Evolutionary conservation across 1,140 invertebrate species (phyloP).

Genomic region (Rhyzopertha dominica): DNA sequence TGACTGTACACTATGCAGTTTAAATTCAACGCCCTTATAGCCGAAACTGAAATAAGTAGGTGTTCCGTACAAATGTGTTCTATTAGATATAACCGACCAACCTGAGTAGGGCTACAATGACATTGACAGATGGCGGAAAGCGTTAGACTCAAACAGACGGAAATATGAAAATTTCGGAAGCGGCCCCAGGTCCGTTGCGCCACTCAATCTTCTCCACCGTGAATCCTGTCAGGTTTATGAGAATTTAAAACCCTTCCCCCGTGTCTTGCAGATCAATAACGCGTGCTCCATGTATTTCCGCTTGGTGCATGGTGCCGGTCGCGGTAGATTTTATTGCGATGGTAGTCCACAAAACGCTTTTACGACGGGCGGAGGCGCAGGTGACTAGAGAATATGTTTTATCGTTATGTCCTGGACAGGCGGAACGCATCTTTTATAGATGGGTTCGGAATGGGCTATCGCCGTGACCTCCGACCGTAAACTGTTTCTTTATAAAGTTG

Average conservation of each 20-base stretch:
- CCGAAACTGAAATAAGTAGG: too few relatives aligned
- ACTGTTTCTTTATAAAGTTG: too few relatives aligned
- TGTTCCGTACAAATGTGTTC: too few relatives aligned
- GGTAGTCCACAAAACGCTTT: slow-evolving; percentile 1
- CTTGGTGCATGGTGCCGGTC: slow-evolving; percentile 17
- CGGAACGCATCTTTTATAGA: too few relatives aligned
- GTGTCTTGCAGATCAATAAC: slow-evolving; percentile 24
- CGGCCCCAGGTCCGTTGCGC: slow-evolving; percentile 26
- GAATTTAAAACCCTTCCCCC: slow-evolving; percentile 28
- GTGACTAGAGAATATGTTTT: too few relatives aligned
- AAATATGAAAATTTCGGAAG: slow-evolving; percentile 30
- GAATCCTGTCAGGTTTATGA: slow-evolving; percentile 27
- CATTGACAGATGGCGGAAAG: slow-evolving; percentile 29
- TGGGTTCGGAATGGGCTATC: too few relatives aligned
- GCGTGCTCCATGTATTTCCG: slow-evolving; percentile 18
- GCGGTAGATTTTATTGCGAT: too few relatives aligned
- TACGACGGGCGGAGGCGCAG: background rate
- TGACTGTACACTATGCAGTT: too few relatives aligned
- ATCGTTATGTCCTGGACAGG: too few relatives aligned
- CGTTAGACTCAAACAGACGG: slow-evolving; percentile 30
- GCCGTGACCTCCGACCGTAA: too few relatives aligned
- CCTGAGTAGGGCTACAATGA: slow-evolving; percentile 25
- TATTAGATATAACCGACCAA: slow-evolving; percentile 27
- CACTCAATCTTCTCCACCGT: slow-evolving; percentile 26
- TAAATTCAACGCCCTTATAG: too few relatives aligned